Base-by-base conservation (phyloP, 64 coral and sea anemone species). In the Porites lutea region DNA sequence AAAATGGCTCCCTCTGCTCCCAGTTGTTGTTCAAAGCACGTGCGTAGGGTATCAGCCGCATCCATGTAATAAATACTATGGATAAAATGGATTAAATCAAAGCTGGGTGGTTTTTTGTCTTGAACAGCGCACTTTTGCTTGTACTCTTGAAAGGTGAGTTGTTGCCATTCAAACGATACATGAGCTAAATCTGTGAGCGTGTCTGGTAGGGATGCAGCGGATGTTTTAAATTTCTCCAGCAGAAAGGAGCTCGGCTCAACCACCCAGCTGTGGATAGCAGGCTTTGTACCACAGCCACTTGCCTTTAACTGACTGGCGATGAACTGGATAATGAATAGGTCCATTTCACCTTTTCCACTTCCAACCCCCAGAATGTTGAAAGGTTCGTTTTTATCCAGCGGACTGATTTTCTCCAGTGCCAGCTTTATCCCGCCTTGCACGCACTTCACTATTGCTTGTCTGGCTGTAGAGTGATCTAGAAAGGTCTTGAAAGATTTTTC, bases 1-100 rank as follows among this genome's bases (percentile, higher is more conserved):
- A 80, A 61, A 13, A 80, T 80, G 55, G 78, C 78, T 58, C 78
- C 78, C 51, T 44, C 61, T 44, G 59, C 78, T 3, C 78, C 78
- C 78, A 80, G 54, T 14, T 80, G 57, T 13, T 61, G 15, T 8
- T 13, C 52, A 61, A 61, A 80, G 55, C 78, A 80, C 20, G 55
- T 44, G 10, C 8, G 54, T 13, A 80, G 78, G 5, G 78, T 15
- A 13, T 80, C 78, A 5, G 8, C 55, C 3, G 78, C 78, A 13
- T 80, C 55, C 78, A 80, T 80, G 78, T 80, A 80, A 52, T 80
- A 80, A 45, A 80, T 80, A 18, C 78, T 80, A 55, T 80, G 78
- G 6, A 80, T n/a, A 61, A 80, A 80, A 44, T 80, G 78, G 55
- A 80, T 60, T 21, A 80, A 80, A 46, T 80, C 78, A 6, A 60